Percentiles rank a stretch among this genome's conserved stretches.
Conservation (phyloP, 2,113 vertebrate genomes). For the Prinia subflava region DNA sequence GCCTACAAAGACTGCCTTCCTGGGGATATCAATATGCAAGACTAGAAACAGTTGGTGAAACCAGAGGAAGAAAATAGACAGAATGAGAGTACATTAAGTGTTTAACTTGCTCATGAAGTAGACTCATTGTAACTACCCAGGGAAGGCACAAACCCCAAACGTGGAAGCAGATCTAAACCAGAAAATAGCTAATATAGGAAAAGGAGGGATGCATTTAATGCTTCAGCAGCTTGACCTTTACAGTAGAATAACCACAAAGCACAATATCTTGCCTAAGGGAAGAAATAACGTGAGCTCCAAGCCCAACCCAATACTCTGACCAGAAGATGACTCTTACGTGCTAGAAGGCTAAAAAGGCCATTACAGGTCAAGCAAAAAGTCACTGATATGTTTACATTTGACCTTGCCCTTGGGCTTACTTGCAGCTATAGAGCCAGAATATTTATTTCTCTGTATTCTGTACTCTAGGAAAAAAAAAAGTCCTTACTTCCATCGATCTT, state of each 20-base stretch:
- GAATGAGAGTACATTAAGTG: neutral
- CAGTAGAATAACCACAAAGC: neutral
- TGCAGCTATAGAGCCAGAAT: neutral
- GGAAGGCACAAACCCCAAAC: neutral
- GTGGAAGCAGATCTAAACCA: neutral
- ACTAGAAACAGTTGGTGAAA: neutral
- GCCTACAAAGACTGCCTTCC: neutral
- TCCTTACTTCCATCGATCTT: neutral
- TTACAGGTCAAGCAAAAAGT: neutral
- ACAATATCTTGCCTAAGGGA: neutral
- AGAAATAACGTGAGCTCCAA: neutral
- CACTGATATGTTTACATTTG: neutral
- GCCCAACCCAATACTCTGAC: neutral
- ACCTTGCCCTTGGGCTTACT: neutral
- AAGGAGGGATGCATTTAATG: neutral
- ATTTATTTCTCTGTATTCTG: neutral
- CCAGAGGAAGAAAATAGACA: neutral
- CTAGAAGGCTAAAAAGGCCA: neutral
- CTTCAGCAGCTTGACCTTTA: constrained; percentile 18
- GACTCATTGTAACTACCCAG: neutral
- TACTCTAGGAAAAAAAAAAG: neutral
- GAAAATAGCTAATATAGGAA: neutral
- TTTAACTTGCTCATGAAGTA: neutral
- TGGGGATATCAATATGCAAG: neutral
- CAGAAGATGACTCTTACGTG: neutral